These are phyloP conservation scores for Pelodytes ibericus DNA, from an alignment of 2,797 vertebrate genomes.

Conservation along the genomic window DNA sequence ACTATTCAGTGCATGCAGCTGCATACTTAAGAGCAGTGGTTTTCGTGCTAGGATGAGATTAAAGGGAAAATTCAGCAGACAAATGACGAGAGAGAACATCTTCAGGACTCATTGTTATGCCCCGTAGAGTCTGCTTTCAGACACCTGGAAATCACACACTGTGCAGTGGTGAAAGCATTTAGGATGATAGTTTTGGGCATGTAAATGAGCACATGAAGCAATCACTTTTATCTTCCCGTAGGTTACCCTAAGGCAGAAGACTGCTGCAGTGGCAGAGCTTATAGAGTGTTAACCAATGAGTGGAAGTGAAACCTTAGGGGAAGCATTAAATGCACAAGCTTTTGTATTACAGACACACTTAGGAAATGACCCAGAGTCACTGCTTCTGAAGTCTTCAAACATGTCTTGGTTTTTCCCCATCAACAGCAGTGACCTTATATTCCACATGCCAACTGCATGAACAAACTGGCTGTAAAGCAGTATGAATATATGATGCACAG, in stretches of 20 bases:
- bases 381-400: too few relatives aligned
- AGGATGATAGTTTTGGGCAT: conserved; percentile 38
- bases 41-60: conserved; percentile 6
- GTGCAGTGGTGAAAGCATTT: conserved; percentile 21
- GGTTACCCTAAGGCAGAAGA: conserved; percentile 41
- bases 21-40: background rate
- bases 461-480: too few relatives aligned
- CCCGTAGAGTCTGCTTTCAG: conserved; percentile 17
- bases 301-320: conserved; percentile 4
- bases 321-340: background rate
- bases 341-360: too few relatives aligned
- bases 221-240: conserved; percentile 47
- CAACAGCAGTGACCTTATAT: too few relatives aligned
- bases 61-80: background rate
- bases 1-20: background rate
- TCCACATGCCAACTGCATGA: too few relatives aligned
- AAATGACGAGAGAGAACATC: background rate
- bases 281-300: conserved; percentile 31
- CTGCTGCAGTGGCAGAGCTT: conserved; percentile 18
- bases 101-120: conserved; percentile 29
- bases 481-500: too few relatives aligned
- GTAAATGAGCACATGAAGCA: conserved; percentile 36
- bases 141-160: conserved; percentile 44
- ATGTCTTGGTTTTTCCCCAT: too few relatives aligned
- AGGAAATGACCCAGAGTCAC: too few relatives aligned